Base-by-base conservation (phyloP, 2,113 vertebrate species). In the Crotophaga sulcirostris region DNA sequence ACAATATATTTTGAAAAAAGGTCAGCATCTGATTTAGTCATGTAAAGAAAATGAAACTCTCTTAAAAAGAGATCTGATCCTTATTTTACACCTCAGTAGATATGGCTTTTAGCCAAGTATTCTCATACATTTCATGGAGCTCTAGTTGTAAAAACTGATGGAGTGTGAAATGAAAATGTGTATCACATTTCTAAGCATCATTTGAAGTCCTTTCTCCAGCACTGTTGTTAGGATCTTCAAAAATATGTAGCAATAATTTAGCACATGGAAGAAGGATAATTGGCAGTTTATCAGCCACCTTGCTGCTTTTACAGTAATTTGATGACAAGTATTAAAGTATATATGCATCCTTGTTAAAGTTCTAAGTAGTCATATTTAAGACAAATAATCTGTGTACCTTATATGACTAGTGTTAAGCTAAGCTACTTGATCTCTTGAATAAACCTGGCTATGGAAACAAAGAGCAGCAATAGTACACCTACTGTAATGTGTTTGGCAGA, bases 81-180 rank as follows among this genome's bases (percentile, higher is more conserved):
- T 93, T 95, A 85, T 97, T 97, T 98, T 98, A 96, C 96, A 97
- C 95, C 93, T 97, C 97, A 84, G 96, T 97, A 97, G 96, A 95
- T 96, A 87, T 97, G 98, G 97, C 97, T 89, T 91, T 96, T 97
- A 97, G 97, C 98, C 97, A 98, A 91, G 78, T 85, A 73, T 96
- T 94, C 95, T 97, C 97, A 97, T 95, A 97, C 95, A 94, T 98
- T 98, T 97, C 97, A 93, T 96, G 96, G 97, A 97, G 91, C 96
- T 97, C 86, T 94, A 95, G 98, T 97, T 98, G 98, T 98, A 98
- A 98, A 98, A 98, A 93, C 98, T 97, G 98, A 98, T 98, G 98
- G 97, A 98, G 98, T 98, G 98, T 98, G 98, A 99, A 98, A 99
- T 98, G 98, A 98, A 98, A 98, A 98, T 98, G 98, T 98, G 98